phyloP scores from a whole-genome alignment of 53 echinoderm and acorn worm species.

The Zoroaster sp. region DNA sequence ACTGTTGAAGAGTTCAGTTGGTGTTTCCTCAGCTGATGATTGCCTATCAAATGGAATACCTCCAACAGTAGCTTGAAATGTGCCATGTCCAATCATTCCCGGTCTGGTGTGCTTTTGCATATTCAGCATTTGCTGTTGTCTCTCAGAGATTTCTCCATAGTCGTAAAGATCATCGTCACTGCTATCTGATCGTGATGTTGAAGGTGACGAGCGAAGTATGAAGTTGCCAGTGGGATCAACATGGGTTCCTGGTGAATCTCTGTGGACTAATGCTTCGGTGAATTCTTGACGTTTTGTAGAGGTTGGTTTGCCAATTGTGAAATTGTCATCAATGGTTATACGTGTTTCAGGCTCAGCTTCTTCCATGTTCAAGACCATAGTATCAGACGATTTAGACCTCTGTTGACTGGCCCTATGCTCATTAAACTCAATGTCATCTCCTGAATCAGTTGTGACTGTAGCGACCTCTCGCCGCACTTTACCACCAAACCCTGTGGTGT shows the following conservation, averaged over 20 bases:
- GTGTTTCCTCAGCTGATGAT: slow-evolving; percentile 12
- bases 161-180: slow-evolving; percentile 95
- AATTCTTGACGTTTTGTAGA: background rate
- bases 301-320: slow-evolving; percentile 40
- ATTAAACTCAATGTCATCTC: background rate
- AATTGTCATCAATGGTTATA: slow-evolving; percentile 60
- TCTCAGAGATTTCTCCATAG: slow-evolving; percentile 67
- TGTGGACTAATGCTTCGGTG: background rate
- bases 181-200: slow-evolving; percentile 73
- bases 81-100: slow-evolving; percentile 30
- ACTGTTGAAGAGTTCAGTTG: slow-evolving; percentile 46
- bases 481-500: slow-evolving; percentile 55
- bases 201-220: slow-evolving; percentile 64
- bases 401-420: slow-evolving; percentile 1
- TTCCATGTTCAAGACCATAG: slow-evolving; percentile 46
- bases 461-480: slow-evolving; percentile 33
- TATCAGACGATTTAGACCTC: background rate
- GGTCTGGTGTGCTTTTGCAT: slow-evolving; percentile 3
- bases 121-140: background rate
- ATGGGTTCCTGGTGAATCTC: background rate
- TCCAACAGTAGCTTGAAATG: slow-evolving; percentile 48
- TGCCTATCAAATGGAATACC: slow-evolving; percentile 25
- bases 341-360: slow-evolving; percentile 51
- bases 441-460: background rate
- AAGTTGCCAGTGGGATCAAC: slow-evolving; percentile 63